These are phyloP conservation scores for Dasypolia templi DNA, from an alignment of 2,888 invertebrate genomes.

Conservation along the genomic window DNA sequence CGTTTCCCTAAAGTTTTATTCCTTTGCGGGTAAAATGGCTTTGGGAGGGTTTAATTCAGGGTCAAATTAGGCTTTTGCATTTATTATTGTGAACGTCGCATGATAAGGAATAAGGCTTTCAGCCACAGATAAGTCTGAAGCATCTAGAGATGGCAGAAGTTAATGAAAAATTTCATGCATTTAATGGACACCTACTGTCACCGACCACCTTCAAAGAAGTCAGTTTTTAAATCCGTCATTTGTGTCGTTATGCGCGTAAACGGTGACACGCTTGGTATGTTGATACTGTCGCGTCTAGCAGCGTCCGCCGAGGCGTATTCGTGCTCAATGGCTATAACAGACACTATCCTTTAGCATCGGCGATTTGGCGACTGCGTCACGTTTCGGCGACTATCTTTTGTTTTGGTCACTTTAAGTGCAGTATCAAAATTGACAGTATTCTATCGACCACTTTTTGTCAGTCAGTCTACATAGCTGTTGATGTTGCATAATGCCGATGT, in stretches of 20 bases:
- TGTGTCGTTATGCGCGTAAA: no score
- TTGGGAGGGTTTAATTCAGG: conserved; percentile 1
- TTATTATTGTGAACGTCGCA: neutral
- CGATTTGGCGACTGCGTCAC: neutral
- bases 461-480: neutral
- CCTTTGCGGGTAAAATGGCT: conserved; percentile 1
- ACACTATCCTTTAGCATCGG: neutral
- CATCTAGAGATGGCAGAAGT: neutral
- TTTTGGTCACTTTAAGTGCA: neutral
- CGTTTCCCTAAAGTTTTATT: conserved; percentile 34
- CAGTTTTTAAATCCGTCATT: no score
- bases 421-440: neutral
- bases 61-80: conserved; percentile 9
- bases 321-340: neutral
- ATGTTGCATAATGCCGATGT: neutral
- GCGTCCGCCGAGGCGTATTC: neutral
- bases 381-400: neutral
- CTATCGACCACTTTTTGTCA: neutral
- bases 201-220: neutral
- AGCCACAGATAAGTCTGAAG: neutral
- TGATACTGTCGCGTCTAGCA: neutral
- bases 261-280: neutral
- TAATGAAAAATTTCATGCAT: no score
- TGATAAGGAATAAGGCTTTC: neutral
- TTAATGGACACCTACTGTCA: neutral